Base-by-base conservation (phyloP, 2,888 invertebrate species). In the Ormyrus thymus region DNA sequence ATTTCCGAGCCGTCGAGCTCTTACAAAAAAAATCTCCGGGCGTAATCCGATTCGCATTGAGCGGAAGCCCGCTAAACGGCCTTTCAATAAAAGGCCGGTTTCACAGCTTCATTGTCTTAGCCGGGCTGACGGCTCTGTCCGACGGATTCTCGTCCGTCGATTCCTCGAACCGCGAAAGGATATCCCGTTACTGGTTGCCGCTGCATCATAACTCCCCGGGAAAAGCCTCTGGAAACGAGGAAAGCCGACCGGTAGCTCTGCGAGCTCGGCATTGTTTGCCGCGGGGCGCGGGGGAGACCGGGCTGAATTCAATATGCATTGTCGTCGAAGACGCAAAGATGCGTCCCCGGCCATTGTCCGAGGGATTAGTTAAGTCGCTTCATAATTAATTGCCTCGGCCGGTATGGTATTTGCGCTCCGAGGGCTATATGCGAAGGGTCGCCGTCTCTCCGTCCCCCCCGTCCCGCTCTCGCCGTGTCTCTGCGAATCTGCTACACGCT, bases 221-320 rank as follows among this genome's bases (percentile, higher is more conserved):
- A 51, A 46, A 64, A 62, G 13, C 62, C 71, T 45, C 9, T 45
- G 65, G 5, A 51, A 71, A 61, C 8, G 58, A 50, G 64, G 56
- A 70, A 76, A 61, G 58, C 61, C 45, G 45, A 43, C 13, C 59
- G 59, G 46, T 8, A 48, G 50, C 64, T 65, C 64, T 13, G 13
- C 46, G 55, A 62, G 15, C 61, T 64, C 4, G 58, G 78, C 80
- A 85, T 86, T 86, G 85, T 86, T 83, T 77, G 76, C 50, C 68
- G 73, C 76, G 29, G 29, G 29, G 29, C 2, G 29, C 29, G 29
- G 29, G 29, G 29, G 29, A 29, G 29, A 1, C 81, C 79, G 76
- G 74, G 29, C 82, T 80, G 82, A 85, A 86, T 87, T 86, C 86
- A 86, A 88, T 87, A 87, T 86, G 85, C 87, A 88, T 87, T 86